Evolutionary conservation across 2,797 vertebrate species (phyloP).

Genomic region (Chloroceryle amazona): DNA sequence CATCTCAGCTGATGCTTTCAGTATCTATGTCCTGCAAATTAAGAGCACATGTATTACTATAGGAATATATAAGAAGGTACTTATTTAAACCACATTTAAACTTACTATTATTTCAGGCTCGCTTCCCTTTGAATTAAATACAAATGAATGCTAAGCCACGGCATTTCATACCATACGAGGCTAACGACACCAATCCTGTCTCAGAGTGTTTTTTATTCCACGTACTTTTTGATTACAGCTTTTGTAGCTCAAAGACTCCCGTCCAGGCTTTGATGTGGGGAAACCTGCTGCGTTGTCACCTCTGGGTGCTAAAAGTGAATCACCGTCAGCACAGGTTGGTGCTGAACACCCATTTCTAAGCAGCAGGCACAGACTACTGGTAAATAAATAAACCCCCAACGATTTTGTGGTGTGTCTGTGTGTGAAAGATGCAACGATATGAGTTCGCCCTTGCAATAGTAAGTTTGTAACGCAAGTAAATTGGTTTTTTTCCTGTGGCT

Average conservation of each 20-base stretch:
- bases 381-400: not conserved
- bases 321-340: not conserved
- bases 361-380: not conserved
- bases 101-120: not conserved
- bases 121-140: constrained; percentile 23
- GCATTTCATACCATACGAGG: not conserved
- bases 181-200: not conserved
- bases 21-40: not conserved
- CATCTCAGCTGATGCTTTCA: not conserved
- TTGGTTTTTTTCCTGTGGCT: accelerated
- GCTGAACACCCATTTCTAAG: not conserved
- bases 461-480: accelerated
- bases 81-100: not conserved
- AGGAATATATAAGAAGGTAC: not conserved
- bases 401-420: not conserved
- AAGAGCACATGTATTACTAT: not conserved
- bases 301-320: not conserved
- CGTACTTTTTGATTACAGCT: not conserved
- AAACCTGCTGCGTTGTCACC: not conserved
- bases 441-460: accelerated
- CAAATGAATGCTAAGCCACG: not conserved
- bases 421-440: not conserved
- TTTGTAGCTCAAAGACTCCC: constrained; percentile 27
- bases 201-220: not conserved
- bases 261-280: not conserved